These are phyloP conservation scores for Chloromyia formosa DNA, from an alignment of 2,888 invertebrate species.

Conservation along the genomic window DNA sequence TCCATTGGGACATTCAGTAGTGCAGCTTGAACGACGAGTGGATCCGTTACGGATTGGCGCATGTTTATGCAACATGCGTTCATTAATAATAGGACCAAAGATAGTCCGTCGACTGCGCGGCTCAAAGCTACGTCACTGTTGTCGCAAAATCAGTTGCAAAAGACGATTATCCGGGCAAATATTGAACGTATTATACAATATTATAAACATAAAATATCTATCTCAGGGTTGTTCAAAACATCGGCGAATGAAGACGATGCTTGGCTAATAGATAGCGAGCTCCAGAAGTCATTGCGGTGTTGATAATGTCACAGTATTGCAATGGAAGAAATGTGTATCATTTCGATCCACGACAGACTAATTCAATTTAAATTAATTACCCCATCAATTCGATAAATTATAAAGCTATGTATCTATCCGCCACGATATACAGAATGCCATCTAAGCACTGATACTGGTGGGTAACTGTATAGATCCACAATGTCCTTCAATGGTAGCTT, in stretches of 20 bases:
- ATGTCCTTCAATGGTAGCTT: background rate
- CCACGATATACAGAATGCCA: background rate
- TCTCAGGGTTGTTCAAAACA: background rate
- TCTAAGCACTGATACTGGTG: background rate
- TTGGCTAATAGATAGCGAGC: background rate
- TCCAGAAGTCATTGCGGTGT: background rate
- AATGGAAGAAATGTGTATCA: constrained; percentile 52
- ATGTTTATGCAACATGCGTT: constrained; percentile 52
- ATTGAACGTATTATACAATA: background rate
- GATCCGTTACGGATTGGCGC: constrained; percentile 37
- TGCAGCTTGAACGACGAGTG: too few relatives aligned
- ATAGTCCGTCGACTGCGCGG: background rate
- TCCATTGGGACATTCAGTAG: background rate
- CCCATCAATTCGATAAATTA: constrained; percentile 54
- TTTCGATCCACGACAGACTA: constrained; percentile 52
- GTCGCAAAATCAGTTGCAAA: background rate
- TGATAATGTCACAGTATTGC: background rate
- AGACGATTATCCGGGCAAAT: background rate
- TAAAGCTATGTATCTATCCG: constrained; percentile 39
- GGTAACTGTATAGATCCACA: background rate
- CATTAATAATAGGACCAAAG: background rate
- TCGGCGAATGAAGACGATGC: background rate
- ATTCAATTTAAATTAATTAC: constrained; percentile 55
- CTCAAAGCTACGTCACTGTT: background rate
- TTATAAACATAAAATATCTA: background rate